Evolutionary conservation across 2,888 invertebrate species (phyloP), one percentile per base, ranked within the genome.

Genomic region (Caenorhabditis macrosperma): DNA sequence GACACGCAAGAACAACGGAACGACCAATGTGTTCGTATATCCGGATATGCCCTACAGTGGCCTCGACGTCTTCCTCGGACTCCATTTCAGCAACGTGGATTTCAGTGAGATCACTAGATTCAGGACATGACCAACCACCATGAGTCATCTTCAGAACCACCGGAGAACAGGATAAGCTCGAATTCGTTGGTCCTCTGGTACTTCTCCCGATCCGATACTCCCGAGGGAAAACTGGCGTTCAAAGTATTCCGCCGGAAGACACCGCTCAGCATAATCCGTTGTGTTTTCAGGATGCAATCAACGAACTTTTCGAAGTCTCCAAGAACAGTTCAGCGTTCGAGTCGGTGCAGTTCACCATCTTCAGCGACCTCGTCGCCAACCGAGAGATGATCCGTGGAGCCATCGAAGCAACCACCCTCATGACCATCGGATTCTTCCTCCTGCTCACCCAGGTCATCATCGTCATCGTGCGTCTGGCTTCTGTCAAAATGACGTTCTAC

Each of bases 371-470:
- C 71, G 85, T 90, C 9, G 89, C 90, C 9, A 90, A 90, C 61
- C 75, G 82, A 46, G 90, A 90, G 59, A 90, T 90, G 90, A 83
- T 90, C 30, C 81, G 90, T 30, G 90, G 90, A 33, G 89, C 89
- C 6, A 80, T 89, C 26, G 89, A 89, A 77, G 89, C 89, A 0
- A 90, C 88, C 3, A 82, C 82, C 7, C 77, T 90, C 22, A 89
- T 89, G 89, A 82, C 86, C 7, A 87, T 90, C 54, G 89, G 89
- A 9, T 88, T 90, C 74, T 78, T 88, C 41, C 81, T 89, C 10
- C 78, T 89, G 7, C 61, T 89, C 12, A 74, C 86, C 15, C 88
- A 89, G 33, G 88, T 90, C 20, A 80, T 85, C 4, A 76, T 82
- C 24, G 87, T 87, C 10, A 74, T 87, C 24, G 57, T 71, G 48